A percentile compares a stretch with the other conserved stretches of the same genome.
phyloP scores from a whole-genome alignment of 2,113 vertebrate genomes.

The Poeciliopsis prolifica region DNA sequence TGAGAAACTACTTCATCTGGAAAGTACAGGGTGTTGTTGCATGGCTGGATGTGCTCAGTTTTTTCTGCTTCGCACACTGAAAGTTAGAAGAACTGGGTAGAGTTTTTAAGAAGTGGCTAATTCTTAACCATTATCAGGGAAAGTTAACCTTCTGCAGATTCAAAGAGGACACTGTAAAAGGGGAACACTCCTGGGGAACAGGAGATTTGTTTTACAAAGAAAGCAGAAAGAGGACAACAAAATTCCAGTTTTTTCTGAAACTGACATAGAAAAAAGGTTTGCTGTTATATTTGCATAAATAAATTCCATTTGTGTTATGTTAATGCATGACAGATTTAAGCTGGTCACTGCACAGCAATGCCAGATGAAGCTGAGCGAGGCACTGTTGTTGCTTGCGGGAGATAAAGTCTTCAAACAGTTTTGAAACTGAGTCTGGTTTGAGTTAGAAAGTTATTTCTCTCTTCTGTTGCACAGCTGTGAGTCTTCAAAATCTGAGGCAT shows the following conservation, averaged over 20 bases:
- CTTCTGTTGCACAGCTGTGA: slow-evolving; percentile 1
- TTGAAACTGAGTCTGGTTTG: slow-evolving; percentile 40
- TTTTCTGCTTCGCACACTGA: neutral
- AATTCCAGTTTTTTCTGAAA: neutral
- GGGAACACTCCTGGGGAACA: neutral
- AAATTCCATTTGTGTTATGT: neutral
- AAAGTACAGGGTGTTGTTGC: neutral
- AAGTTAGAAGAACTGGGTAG: neutral
- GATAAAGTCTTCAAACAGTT: neutral
- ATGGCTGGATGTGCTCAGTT: neutral
- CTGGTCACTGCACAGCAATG: slow-evolving; percentile 9
- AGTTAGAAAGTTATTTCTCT: slow-evolving; percentile 41
- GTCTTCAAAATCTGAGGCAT: slow-evolving; percentile 29
- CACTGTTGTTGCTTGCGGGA: neutral
- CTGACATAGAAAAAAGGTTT: slow-evolving; percentile 19
- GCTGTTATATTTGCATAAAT: slow-evolving; percentile 7
- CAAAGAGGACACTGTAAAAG: neutral
- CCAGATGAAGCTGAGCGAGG: neutral
- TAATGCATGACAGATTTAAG: neutral
- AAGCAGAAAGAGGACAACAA: neutral
- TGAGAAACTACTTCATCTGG: neutral
- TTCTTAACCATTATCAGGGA: slow-evolving; percentile 29
- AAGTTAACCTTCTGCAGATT: slow-evolving; percentile 32
- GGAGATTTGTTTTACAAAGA: neutral
- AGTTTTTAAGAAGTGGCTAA: slow-evolving; percentile 1